Conservation (phyloP, 2,113 vertebrate species). For the Trogon melanurus region DNA sequence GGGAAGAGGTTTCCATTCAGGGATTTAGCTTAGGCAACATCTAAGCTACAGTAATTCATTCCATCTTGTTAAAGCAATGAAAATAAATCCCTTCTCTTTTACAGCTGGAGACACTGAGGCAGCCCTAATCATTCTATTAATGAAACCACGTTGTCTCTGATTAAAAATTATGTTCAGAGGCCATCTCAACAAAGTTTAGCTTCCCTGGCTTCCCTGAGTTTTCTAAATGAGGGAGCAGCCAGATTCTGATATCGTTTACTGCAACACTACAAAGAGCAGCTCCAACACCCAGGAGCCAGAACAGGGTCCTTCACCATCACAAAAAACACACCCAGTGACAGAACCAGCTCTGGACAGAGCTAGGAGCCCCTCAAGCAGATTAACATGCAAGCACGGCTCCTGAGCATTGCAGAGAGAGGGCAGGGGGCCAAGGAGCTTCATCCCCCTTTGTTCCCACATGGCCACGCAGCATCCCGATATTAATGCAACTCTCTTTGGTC, state of each 20-base stretch:
- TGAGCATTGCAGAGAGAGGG: background rate
- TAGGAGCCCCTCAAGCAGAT: background rate
- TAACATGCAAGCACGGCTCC: background rate
- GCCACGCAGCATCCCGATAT: accelerated
- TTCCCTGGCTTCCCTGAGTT: background rate
- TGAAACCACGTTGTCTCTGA: background rate
- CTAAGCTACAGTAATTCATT: background rate
- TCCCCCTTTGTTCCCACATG: background rate
- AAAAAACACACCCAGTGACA: accelerated
- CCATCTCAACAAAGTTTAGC: background rate
- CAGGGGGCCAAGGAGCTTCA: background rate
- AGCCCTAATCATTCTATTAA: background rate
- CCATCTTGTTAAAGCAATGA: background rate
- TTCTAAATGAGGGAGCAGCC: background rate
- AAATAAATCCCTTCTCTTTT: background rate
- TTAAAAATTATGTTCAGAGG: background rate
- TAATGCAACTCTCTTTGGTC: background rate
- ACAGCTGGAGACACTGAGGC: background rate
- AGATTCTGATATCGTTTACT: accelerated
- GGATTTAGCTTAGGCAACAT: background rate
- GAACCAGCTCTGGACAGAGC: background rate
- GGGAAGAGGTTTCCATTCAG: background rate
- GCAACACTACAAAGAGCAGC: accelerated
- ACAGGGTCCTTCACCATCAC: background rate
- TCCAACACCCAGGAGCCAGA: background rate